A percentile compares a stretch with the other conserved stretches of the same genome.
These are phyloP conservation scores for Catocala fraxini DNA, from an alignment of 2,888 invertebrate species.

Conservation along the genomic window DNA sequence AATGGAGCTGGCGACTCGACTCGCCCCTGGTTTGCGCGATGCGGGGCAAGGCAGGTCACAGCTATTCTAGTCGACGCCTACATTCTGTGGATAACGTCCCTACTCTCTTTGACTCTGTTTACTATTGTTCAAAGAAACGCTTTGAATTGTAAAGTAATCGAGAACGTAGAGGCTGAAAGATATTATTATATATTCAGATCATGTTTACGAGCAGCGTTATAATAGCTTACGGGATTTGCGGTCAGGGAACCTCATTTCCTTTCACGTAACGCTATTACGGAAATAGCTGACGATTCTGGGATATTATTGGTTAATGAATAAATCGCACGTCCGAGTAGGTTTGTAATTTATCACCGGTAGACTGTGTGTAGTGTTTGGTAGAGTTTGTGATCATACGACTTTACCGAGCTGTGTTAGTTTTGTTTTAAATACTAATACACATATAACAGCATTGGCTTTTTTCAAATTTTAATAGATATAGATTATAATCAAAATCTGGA, in stretches of 20 bases:
- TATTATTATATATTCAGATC: conserved; percentile 56
- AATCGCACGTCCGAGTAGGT: conserved; percentile 1
- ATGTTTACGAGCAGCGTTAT: conserved; percentile 51
- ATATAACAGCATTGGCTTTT: too few relatives aligned
- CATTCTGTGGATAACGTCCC: conserved; percentile 14
- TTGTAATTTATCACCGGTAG: not conserved
- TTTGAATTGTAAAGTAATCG: conserved; percentile 43
- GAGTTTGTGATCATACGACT: not conserved
- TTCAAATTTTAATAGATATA: too few relatives aligned
- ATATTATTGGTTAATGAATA: conserved; percentile 18
- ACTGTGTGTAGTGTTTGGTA: not conserved
- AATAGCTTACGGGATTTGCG: conserved; percentile 53
- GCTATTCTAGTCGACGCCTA: conserved; percentile 18
- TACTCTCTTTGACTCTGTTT: conserved; percentile 23
- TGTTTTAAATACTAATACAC: too few relatives aligned
- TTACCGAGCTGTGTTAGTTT: not conserved
- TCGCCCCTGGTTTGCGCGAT: conserved; percentile 11
- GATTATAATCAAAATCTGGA: too few relatives aligned
- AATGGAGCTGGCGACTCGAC: conserved; percentile 52
- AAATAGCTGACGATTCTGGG: conserved; percentile 27
- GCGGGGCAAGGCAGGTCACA: conserved; percentile 31
- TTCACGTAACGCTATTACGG: conserved; percentile 29
- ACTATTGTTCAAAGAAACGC: conserved; percentile 27
- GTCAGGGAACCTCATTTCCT: conserved; percentile 48
- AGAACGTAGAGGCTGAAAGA: conserved; percentile 30